Evolutionary conservation across 2,113 vertebrate species (phyloP).

Genomic region (Tupaia chinensis): DNA sequence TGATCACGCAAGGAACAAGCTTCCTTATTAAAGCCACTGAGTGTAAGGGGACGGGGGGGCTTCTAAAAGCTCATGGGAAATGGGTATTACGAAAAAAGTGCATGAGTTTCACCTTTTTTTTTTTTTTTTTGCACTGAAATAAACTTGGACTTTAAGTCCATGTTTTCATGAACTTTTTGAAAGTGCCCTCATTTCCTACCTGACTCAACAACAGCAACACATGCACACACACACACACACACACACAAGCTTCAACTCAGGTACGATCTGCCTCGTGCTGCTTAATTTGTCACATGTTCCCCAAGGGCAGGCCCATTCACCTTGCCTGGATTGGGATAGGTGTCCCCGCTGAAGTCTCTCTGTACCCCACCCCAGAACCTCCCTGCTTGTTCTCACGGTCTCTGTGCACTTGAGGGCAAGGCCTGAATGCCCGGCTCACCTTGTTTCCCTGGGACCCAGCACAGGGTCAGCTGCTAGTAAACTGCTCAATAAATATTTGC

Average conservation of each 20-base stretch:
- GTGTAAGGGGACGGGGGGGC: neutral
- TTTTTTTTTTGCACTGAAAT: too few relatives aligned
- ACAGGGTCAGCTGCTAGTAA: slow-evolving; percentile 50
- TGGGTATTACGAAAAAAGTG: too few relatives aligned
- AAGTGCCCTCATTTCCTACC: too few relatives aligned
- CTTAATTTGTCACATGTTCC: neutral
- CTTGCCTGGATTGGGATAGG: neutral
- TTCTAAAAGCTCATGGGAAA: too few relatives aligned
- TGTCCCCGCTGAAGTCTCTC: neutral
- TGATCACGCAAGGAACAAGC: neutral
- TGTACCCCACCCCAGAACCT: neutral
- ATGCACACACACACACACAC: neutral
- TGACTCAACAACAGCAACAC: neutral
- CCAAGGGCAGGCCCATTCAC: neutral
- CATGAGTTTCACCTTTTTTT: too few relatives aligned
- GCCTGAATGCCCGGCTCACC: neutral
- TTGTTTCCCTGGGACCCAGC: slow-evolving; percentile 44
- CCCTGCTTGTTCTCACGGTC: slow-evolving; percentile 47
- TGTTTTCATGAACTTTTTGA: too few relatives aligned
- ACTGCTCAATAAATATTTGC: slow-evolving; percentile 76
- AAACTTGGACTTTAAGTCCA: too few relatives aligned
- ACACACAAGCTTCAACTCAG: neutral
- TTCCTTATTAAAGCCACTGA: neutral
- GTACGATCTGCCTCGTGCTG: neutral
- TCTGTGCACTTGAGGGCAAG: neutral